Evolutionary conservation across 2,113 vertebrate genomes (phyloP).

Genomic region (Collichthys lucidus): DNA sequence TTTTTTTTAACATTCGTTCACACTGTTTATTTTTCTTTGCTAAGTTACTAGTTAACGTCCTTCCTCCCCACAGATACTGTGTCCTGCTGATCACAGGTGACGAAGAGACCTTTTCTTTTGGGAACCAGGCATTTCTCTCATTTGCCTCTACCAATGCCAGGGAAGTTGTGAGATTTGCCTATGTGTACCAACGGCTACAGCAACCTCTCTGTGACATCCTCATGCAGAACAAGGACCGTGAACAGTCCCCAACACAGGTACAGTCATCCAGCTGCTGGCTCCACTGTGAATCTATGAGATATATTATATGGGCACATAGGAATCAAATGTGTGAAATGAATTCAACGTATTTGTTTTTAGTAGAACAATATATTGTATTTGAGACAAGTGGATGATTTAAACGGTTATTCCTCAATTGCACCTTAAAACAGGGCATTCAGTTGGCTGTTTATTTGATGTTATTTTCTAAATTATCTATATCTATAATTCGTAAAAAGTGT

Average conservation of each 20-base stretch:
- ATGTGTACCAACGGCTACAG: conserved; percentile 89
- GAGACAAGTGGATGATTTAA: neutral
- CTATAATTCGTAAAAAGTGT: neutral
- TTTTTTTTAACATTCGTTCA: neutral
- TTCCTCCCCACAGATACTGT: conserved; percentile 86
- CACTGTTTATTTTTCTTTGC: neutral
- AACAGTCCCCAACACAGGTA: conserved; percentile 77
- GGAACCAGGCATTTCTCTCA: conserved; percentile 89
- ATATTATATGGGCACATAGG: neutral
- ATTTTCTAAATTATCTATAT: neutral
- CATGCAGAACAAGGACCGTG: conserved; percentile 81
- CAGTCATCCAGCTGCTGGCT: neutral
- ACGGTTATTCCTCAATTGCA: neutral
- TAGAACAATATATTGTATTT: neutral
- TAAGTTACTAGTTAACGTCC: neutral
- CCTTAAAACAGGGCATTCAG: neutral
- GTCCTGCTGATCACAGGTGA: conserved; percentile 90
- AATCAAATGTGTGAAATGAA: neutral
- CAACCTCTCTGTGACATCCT: conserved; percentile 87
- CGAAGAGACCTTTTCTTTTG: conserved; percentile 79
- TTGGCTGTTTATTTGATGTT: neutral
- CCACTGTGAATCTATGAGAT: too few species aligned
- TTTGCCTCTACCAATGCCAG: conserved; percentile 91
- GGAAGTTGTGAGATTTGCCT: conserved; percentile 91
- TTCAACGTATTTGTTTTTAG: neutral